phyloP scores from a whole-genome alignment of 2,113 vertebrate genomes.

The Promerops cafer region DNA sequence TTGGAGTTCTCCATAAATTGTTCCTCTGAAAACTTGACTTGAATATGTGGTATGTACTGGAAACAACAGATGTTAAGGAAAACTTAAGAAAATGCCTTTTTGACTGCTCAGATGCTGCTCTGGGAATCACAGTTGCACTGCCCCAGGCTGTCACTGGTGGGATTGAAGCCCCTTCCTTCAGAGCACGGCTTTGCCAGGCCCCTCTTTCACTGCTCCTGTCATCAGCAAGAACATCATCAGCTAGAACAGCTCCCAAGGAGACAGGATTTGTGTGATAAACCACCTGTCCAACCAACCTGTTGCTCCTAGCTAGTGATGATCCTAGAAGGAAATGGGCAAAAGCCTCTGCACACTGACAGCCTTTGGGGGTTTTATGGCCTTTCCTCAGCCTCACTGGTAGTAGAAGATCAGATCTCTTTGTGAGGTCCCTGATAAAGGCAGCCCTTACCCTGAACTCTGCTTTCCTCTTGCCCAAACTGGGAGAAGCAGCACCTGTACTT shows the following conservation, averaged over 20 bases:
- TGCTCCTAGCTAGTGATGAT: background rate
- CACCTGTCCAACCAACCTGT: background rate
- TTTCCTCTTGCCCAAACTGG: background rate
- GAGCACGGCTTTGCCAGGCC: background rate
- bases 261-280: background rate
- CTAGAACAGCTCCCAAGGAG: accelerated
- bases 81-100: background rate
- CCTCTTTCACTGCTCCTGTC: background rate
- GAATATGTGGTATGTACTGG: accelerated
- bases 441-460: background rate
- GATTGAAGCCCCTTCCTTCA: background rate
- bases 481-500: background rate
- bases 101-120: background rate
- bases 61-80: background rate
- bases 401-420: background rate
- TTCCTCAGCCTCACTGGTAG: background rate
- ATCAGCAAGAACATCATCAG: accelerated
- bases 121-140: background rate
- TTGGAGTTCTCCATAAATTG: background rate
- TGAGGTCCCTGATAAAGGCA: background rate
- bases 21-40: background rate
- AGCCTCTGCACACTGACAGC: accelerated
- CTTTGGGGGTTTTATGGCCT: background rate
- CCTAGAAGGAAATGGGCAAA: background rate
- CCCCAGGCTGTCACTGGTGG: background rate